Conservation (phyloP, 2,888 invertebrate genomes). For the Drosophila suboccidentalis region DNA sequence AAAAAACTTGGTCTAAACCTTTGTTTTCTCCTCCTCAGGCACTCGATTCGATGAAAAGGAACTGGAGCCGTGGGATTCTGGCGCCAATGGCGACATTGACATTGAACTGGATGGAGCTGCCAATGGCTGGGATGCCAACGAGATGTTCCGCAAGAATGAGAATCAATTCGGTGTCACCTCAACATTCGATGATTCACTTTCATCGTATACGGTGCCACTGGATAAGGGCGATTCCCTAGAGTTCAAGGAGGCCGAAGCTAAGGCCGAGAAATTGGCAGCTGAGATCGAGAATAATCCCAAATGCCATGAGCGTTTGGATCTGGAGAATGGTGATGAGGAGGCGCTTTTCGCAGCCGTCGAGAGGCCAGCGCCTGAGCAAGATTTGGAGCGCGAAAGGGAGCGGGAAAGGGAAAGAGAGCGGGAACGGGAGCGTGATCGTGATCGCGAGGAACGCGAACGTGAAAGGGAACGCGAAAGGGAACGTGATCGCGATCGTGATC, state of each 20-base stretch:
- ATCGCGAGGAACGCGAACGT: conserved; percentile 6
- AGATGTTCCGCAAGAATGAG: conserved; percentile 98
- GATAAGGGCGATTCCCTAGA: conserved; percentile 95
- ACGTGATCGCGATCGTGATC: conserved; percentile 69
- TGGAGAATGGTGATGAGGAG: conserved; percentile 98
- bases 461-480: conserved; percentile 53
- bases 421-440: conserved; percentile 48
- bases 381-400: conserved; percentile 69
- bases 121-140: conserved; percentile 98
- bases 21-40: conserved; percentile 56
- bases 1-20: neutral
- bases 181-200: conserved; percentile 95
- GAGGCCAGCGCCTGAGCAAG: conserved; percentile 87
- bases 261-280: conserved; percentile 95
- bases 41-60: conserved; percentile 87
- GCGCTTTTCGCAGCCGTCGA: conserved; percentile 94
- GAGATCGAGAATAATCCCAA: conserved; percentile 96
- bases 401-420: conserved; percentile 68
- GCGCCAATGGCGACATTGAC: conserved; percentile 87
- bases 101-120: conserved; percentile 91
- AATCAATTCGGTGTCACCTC: conserved; percentile 96
- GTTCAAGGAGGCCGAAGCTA: conserved; percentile 88
- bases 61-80: conserved; percentile 95
- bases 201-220: conserved; percentile 96
- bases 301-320: conserved; percentile 92